Base-by-base conservation (phyloP, 2,888 invertebrate genomes). In the Diloba caeruleocephala region DNA sequence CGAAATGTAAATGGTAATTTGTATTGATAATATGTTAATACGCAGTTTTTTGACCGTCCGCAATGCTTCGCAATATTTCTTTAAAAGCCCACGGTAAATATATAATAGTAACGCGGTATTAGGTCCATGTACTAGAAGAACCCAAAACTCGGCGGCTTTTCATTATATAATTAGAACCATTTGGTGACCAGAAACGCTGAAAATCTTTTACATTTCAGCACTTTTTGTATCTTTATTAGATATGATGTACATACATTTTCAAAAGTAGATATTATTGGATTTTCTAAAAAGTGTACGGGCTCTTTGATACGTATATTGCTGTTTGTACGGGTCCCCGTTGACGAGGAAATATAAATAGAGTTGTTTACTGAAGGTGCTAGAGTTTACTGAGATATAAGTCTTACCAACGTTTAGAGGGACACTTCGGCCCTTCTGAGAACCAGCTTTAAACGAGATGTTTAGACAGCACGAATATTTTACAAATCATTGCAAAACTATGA, bases 251-350 rank as follows among this genome's bases (percentile, higher is more conserved):
- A n/a, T n/a, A n/a, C n/a, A n/a, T n/a, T n/a, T n/a, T n/a, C n/a
- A n/a, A n/a, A n/a, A n/a, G n/a, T n/a, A n/a, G n/a, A n/a, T n/a
- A n/a, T n/a, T n/a, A n/a, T n/a, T n/a, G n/a, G n/a, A n/a, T n/a
- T n/a, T n/a, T n/a, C n/a, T n/a, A n/a, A n/a, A n/a, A n/a, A n/a
- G n/a, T n/a, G n/a, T n/a, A n/a, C n/a, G n/a, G n/a, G n/a, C n/a
- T n/a, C n/a, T n/a, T n/a, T 21, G 21, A 21, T 21, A 4, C 21
- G 1, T 5, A 85, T 87, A 87, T 88, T 85, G 79, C 77, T 87
- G 78, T 89, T 89, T 83, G 79, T 81, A 70, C 61, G 86, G 87
- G 84, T 75, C 83, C 77, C 78, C 3, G 58, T 60, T 80, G 81
- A 76, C 75, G 69, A 65, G 71, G 77, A 52, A 75, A 78, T 59